Evolutionary conservation across 2,888 invertebrate species (phyloP), one percentile per base, ranked within the genome.

Genomic region (Maniola hyperantus): DNA sequence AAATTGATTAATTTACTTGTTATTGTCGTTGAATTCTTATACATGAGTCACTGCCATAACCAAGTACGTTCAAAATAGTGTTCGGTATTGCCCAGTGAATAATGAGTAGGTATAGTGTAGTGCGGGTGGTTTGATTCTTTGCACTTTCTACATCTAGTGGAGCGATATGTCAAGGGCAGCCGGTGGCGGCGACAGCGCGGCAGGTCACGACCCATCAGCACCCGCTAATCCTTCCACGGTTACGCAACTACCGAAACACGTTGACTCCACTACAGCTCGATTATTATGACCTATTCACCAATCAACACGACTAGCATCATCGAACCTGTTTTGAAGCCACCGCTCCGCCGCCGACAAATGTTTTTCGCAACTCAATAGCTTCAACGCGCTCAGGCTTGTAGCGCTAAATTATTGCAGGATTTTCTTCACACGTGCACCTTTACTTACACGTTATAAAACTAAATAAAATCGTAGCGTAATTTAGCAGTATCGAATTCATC

Each of bases 131-230:
- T 68, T 64, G 44, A 59, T 70, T 69, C 67, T 81, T 81, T 79
- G 79, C 79, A 87, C 90, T 90, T 89, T 90, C 90, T 88, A 88
- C 79, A 76, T 74, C 70, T 78, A 69, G 72, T 76, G 74, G 77
- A 76, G 77, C 79, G 82, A 86, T 88, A 87, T 90, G 90, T 90
- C 91, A 91, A 91, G 91, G 91, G 81, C 87, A 80, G 73, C 85
- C 68, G 73, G 82, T 79, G 75, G 74, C 75, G 72, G 73, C 76
- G 73, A 71, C 73, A 71, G 71, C 73, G 70, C 73, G 71, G 70
- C 79, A 74, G 79, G 82, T 82, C 87, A 83, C 83, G 85, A 80
- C 76, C 76, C 76, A 77, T 76, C 76, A 73, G 69, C 67, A 73
- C 69, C 75, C 76, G 76, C 78, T 82, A 69, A 69, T 79, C 79